phyloP scores from a whole-genome alignment of 2,113 vertebrate genomes.

The Crypturellus undulatus region DNA sequence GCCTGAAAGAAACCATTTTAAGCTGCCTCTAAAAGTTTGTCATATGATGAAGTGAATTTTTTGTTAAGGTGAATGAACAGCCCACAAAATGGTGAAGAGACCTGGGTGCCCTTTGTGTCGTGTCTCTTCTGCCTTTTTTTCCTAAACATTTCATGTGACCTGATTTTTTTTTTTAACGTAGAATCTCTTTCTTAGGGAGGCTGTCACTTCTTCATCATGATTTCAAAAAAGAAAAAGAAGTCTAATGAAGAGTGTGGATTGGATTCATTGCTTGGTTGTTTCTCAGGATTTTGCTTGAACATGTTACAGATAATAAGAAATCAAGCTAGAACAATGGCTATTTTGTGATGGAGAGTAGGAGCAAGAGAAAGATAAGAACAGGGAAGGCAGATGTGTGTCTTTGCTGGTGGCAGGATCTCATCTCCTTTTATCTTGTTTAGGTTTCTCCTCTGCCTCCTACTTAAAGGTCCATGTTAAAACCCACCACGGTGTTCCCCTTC shows the following conservation, averaged over 20 bases:
- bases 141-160: neutral
- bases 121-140: neutral
- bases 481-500: conserved; percentile 97
- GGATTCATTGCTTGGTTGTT: neutral
- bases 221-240: neutral
- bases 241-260: neutral
- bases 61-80: neutral
- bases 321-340: neutral
- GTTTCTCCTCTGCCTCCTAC: conserved; percentile 99
- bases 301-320: conserved; percentile 17
- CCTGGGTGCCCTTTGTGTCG: neutral
- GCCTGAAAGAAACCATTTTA: neutral
- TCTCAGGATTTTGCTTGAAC: neutral
- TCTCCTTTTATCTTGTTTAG: conserved; percentile 96
- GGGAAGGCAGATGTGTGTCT: conserved; percentile 77
- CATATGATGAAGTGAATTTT: neutral
- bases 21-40: neutral
- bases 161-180: neutral
- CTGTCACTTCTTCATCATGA: neutral
- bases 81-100: neutral
- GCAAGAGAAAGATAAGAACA: conserved; percentile 46
- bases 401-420: conserved; percentile 85
- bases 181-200: neutral
- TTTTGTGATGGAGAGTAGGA: neutral
- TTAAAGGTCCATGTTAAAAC: conserved; percentile 99